Evolutionary conservation across 2,888 invertebrate species (phyloP), one percentile per base, ranked within the genome.

Genomic region (Dolichopus griseipennis): DNA sequence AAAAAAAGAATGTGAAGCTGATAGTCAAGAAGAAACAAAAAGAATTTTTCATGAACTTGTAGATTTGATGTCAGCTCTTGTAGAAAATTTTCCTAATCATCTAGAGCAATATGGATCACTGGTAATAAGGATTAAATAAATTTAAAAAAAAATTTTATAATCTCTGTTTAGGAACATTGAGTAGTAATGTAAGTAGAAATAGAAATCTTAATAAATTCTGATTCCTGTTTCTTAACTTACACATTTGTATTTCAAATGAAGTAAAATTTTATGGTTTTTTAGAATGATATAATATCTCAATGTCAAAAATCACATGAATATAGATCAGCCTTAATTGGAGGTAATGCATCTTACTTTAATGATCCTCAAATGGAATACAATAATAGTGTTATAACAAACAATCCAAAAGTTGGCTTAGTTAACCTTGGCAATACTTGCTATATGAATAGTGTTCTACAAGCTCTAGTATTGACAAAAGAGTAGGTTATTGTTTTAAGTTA

Each of bases 391-490:
- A 69, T 71, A 33, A 69, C 65, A n/a, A 74, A 74, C 10, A 80
- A 79, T 70, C 76, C 77, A 8, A 77, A 78, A 41, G 90, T 91
- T 6, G 93, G 93, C 1, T 84, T 94, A 27, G 85, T 87, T 61
- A 94, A 94, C 83, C 83, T 93, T 62, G 93, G 93, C 37, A 94
- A 93, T 76, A 93, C 93, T 0, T 94, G 94, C 78, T 94, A 93
- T 75, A 90, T 93, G 90, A 94, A 94, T 81, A 92, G 92, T 77
- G 89, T 93, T 1, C 81, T 93, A 70, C 94, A 94, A 79, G 91
- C 93, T 0, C 82, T 94, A 62, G 89, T 89, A 68, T 90, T 92
- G 86, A 92, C 93, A 34, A 88, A 88, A 78, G 87, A 88, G 85
- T 87, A 77, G 84, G 86, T 84, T 22, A 62, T 62, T 22, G n/a